Base-by-base conservation (phyloP, 2,113 vertebrate species). In the Solenodon paradoxus region DNA sequence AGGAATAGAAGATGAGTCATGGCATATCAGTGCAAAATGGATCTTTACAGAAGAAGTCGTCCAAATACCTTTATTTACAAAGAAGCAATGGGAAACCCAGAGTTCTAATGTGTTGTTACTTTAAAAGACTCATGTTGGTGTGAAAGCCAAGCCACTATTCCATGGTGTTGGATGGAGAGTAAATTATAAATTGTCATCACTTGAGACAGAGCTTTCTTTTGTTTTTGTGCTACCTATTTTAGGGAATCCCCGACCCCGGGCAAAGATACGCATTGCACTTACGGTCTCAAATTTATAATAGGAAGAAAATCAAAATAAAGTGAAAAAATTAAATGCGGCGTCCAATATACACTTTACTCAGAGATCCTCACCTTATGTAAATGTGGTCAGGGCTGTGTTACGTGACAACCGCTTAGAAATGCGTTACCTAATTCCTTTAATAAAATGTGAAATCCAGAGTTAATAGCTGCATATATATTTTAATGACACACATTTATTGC, bases 401-500 rank as follows among this genome's bases (percentile, higher is more conserved):
- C 96, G 92, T 88, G 90, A 80, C 64, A 95, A 71, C 69, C 95
- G 95, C 59, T 97, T 96, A 96, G 90, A 95, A 96, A 97, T 96
- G 91, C 88, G 94, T 88, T 72, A 57, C 77, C 63, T 55, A 96
- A 97, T 93, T 97, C 92, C 51, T 96, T 96, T 95, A 97, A 95
- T 96, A 97, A 97, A 95, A 95, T 84, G 59, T 88, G 87, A 94
- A 97, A 95, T 86, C 20, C 55, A 92, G 69, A 93, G 80, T 95
- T 96, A 97, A 95, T 94, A 95, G 92, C 83, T 80, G 80, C 95
- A 87, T 96, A 74, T 81, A 90, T 95, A 42, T 97, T 95, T 96
- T 96, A 96, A 97, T 93, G 92, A 57, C 92, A 96, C 55, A 78
- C 92, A 82, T 96, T 97, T 96, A 97, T 95, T 96, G 79, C 95